A percentile compares a stretch with the other conserved stretches of the same genome.
phyloP scores from a whole-genome alignment of 64 coral and sea anemone genomes.

The Platygyra sinensis region DNA sequence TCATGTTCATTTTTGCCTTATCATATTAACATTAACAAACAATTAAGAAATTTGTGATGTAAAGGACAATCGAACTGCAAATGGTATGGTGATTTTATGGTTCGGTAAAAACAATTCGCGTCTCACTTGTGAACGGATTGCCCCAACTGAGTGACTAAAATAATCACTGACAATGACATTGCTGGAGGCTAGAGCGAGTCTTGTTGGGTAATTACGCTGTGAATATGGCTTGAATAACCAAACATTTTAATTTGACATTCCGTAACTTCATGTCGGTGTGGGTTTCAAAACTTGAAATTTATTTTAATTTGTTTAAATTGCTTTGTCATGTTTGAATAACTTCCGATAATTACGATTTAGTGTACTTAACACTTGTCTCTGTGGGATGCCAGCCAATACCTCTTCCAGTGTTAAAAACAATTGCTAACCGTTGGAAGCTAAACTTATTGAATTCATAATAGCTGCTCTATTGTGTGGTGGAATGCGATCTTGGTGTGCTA shows the following conservation, averaged over 20 bases:
- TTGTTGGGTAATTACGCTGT: background rate
- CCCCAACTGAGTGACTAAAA: no score
- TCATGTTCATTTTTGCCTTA: no score
- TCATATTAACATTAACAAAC: no score
- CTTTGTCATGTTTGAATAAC: conserved; percentile 6
- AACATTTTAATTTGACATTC: conserved; percentile 6
- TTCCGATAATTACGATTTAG: background rate
- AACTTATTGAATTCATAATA: background rate
- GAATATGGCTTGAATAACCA: background rate
- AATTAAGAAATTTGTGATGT: no score
- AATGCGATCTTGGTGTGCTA: background rate
- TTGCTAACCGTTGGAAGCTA: background rate
- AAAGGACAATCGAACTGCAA: no score
- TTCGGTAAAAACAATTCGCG: no score
- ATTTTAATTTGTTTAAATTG: conserved; percentile 27
- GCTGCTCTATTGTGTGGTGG: background rate
- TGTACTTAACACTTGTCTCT: conserved; percentile 3
- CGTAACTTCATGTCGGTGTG: background rate
- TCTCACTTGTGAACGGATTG: no score
- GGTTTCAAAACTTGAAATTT: background rate
- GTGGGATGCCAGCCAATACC: background rate
- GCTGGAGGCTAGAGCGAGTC: no score
- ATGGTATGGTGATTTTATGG: no score
- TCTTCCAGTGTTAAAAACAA: background rate
- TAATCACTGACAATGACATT: no score